Percentiles rank a stretch among this genome's conserved stretches.
phyloP scores from a whole-genome alignment of 1,140 invertebrate genomes.

The Zaprionus davidi region DNA sequence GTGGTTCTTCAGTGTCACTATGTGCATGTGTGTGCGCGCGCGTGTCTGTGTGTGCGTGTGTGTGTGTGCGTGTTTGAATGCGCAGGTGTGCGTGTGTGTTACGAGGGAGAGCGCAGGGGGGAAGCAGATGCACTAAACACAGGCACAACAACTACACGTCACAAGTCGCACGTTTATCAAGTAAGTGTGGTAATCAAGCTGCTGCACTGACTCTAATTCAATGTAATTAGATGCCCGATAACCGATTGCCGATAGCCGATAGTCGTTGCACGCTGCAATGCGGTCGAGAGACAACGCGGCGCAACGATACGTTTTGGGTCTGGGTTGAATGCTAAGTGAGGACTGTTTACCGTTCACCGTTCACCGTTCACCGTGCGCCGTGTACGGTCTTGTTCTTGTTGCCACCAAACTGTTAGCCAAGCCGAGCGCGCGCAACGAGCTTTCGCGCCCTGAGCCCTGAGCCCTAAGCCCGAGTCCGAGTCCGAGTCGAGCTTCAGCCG shows the following conservation, averaged over 20 bases:
- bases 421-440: constrained; percentile 17
- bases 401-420: constrained; percentile 1
- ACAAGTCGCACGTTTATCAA: constrained; percentile 32
- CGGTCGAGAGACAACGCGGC: constrained; percentile 7
- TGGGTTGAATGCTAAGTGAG: constrained; percentile 38
- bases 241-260: constrained; percentile 9
- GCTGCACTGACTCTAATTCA: constrained; percentile 34
- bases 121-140: constrained; percentile 6
- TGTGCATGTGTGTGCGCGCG: not conserved
- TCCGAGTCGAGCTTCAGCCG: constrained; percentile 16
- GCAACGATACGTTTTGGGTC: constrained; percentile 36
- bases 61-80: not conserved
- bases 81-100: not conserved
- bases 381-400: constrained; percentile 12
- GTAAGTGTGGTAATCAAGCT: constrained; percentile 20
- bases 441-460: constrained; percentile 7
- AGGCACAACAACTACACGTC: constrained; percentile 14
- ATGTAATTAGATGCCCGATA: constrained; percentile 30
- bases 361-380: constrained; percentile 27
- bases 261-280: not conserved
- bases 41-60: constrained; percentile 9
- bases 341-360: constrained; percentile 41
- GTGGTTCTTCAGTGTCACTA: not conserved
- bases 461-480: constrained; percentile 21
- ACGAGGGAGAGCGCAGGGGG: not conserved